A percentile compares a stretch with the other conserved stretches of the same genome.
Conservation (phyloP, 2,888 invertebrate genomes). For the Mesoligia furuncula region DNA sequence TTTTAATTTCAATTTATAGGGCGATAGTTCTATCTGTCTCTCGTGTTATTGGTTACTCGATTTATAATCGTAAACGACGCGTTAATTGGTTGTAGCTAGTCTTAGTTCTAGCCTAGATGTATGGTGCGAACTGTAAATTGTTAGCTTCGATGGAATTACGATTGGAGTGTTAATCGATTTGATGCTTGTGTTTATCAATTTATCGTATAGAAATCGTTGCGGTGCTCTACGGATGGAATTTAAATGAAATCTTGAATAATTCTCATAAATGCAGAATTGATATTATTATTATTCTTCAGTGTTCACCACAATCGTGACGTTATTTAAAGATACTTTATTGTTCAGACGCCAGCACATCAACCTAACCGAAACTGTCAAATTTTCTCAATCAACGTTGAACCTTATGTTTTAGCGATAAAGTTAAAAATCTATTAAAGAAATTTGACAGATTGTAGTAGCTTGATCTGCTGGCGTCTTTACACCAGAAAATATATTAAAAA, state of each 20-base stretch:
- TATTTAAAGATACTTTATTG: no score
- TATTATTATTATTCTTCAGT: background rate
- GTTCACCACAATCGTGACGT: background rate
- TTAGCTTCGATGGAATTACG: conserved; percentile 30
- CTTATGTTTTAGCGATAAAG: no score
- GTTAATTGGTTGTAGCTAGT: conserved; percentile 70
- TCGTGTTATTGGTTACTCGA: conserved; percentile 80
- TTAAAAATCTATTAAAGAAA: no score
- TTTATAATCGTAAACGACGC: conserved; percentile 79
- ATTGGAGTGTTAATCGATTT: conserved; percentile 47
- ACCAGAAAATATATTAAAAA: no score
- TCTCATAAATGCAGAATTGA: background rate
- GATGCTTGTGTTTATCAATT: conserved; percentile 24
- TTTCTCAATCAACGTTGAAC: no score
- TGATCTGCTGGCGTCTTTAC: no score
- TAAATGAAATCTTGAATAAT: background rate
- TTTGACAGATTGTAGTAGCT: no score
- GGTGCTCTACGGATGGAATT: background rate
- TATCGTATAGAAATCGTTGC: conserved; percentile 23
- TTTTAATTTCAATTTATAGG: conserved; percentile 90
- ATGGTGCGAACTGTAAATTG: conserved; percentile 29
- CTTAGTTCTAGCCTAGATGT: conserved; percentile 37
- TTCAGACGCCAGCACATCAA: no score
- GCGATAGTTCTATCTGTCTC: conserved; percentile 76
- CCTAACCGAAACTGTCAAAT: no score